Base-by-base conservation (phyloP, 2,113 vertebrate species). In the Grus americana region DNA sequence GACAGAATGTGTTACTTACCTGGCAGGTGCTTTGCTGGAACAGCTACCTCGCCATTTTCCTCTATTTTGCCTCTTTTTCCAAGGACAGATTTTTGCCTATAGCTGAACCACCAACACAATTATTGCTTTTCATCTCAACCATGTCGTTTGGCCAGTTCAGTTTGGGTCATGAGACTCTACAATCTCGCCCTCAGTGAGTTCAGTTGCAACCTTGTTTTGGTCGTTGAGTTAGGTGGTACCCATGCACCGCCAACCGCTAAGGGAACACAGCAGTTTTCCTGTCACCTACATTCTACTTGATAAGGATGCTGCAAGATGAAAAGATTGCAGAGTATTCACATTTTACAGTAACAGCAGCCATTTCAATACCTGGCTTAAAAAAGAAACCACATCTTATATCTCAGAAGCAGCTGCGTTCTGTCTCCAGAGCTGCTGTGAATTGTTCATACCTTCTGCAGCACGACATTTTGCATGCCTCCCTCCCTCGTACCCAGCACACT, bases 331-430 rank as follows among this genome's bases (percentile, higher is more conserved):
- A 80, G 30, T 86, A 87, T 58, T 93, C 61, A 46, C 62, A 57
- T 82, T 92, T 93, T 96, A 95, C 93, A 87, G 87, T 68, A 96
- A 96, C 21, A 90, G 87, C 81, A 93, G 62, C 78, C 94, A 94
- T 94, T 91, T 95, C 92, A 93, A 82, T 96, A 94, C 58, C 92
- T 92, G 81, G 24, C 87, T 97, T 94, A 94, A 90, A 93, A 95
- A 90, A 94, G 81, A 93, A 95, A 90, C 85, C 81, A 93, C 84
- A 94, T 90, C 58, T 96, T 91, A 2, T 29, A 49, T 61, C 62
- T 93, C 84, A 87, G 75, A 85, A 94, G 63, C 52, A 74, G 90
- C 62, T 66, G 66, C 5, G 3, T 30, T 90, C 71, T 65, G 73
- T 68, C 80, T 94, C 65, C 86, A 68, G 79, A 86, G 61, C 76